Percentiles rank a stretch among this genome's conserved stretches.
Conservation (phyloP, 2,113 vertebrate genomes). For the Actenoides hombroni region DNA sequence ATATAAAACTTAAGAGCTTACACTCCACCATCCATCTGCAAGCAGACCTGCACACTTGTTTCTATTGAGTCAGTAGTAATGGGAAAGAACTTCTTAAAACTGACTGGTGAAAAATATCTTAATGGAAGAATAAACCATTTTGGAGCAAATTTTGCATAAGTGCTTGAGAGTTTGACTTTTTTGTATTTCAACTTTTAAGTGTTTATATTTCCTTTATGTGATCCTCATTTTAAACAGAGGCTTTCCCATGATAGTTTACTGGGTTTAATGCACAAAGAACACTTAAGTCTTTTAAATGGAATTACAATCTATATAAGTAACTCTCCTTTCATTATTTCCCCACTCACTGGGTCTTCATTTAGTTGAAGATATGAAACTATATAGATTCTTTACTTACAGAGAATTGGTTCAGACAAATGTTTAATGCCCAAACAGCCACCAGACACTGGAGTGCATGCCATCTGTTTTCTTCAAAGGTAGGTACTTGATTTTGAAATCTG, state of each 20-base stretch:
- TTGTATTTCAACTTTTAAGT: not conserved
- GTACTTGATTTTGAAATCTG: not conserved
- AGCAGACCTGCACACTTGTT: not conserved
- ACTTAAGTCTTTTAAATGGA: not conserved
- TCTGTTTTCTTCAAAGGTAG: constrained; percentile 35
- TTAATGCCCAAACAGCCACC: constrained; percentile 17
- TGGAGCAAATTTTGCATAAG: not conserved
- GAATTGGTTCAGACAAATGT: constrained; percentile 9
- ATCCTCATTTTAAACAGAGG: not conserved
- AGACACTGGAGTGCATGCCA: not conserved
- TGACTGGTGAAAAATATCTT: not conserved
- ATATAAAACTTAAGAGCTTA: not conserved
- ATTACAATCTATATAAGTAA: not conserved
- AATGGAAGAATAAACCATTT: not conserved
- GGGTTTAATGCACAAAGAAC: not conserved
- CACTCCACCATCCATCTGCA: not conserved
- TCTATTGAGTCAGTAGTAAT: not conserved
- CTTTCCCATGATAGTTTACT: not conserved
- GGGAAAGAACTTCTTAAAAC: not conserved
- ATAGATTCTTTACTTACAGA: not conserved
- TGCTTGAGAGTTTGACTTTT: not conserved
- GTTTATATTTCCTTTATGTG: not conserved
- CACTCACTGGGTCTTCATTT: not conserved
- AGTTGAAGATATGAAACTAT: not conserved
- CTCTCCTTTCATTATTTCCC: not conserved